Base-by-base conservation (phyloP, 2,113 vertebrate species). In the Sinocyclocheilus rhinocerous region DNA sequence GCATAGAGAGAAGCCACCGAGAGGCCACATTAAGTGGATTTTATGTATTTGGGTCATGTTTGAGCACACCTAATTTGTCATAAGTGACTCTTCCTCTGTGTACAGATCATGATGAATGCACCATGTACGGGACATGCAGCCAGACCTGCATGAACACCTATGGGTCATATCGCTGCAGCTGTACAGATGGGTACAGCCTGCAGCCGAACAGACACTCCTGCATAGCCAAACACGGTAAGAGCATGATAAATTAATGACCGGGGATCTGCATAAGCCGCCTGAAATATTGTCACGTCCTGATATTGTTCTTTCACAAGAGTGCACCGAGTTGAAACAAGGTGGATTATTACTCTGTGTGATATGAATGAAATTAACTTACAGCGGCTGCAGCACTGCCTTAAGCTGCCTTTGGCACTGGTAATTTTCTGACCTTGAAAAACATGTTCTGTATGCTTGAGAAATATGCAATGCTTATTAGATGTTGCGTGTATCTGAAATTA, bases 71-170 rank as follows among this genome's bases (percentile, higher is more conserved):
- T 93, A 94, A 95, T 95, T 95, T 92, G 92, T 94, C 93, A 93
- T 92, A 92, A 94, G 93, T 93, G 91, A 91, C 89, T 94, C 89
- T 89, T 85, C 89, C 90, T 90, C 84, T 91, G 86, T 92, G 92
- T 92, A 91, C 88, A 99, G 98, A 99, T 95, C 91, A 96, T 94
- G 96, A 99, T 95, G 98, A 99, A 94, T 99, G 98, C 84, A 89
- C 95, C 81, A 86, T 76, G 1, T 99, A 99, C 45, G 98, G 97
- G 26, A 93, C 93, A 22, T 99, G 98, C 75, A 99, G 97, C 94
- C 98, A 99, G 94, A 96, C 88, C 86, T 99, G 98, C 91, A 86
- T 84, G 22, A 99, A 99, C 92, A 97, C 95, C 36, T 94, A 96
- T 0, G 98, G 98, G 86, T 98, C 98, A 5, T 99, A 97, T 88